Conservation (phyloP, 2,888 invertebrate genomes). For the Scaptomyza parva region DNA sequence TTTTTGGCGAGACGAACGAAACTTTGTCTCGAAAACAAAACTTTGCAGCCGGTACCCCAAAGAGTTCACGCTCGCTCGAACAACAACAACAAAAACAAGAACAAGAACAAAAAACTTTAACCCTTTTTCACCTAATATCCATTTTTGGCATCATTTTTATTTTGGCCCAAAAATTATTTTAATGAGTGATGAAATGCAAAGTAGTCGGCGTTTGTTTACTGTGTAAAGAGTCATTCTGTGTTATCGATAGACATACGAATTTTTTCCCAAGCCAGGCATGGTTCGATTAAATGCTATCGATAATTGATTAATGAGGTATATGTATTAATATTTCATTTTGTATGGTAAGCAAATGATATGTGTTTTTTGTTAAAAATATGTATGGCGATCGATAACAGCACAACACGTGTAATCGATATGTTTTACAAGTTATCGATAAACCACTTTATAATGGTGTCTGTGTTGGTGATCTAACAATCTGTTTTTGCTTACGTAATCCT, state of each 20-base stretch:
- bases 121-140: conserved; percentile 31
- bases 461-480: not conserved
- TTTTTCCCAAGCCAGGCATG: too few relatives aligned
- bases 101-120: conserved; percentile 31
- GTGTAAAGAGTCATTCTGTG: not conserved
- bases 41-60: conserved; percentile 62
- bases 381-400: not conserved
- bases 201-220: not conserved
- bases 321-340: too few relatives aligned
- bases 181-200: conserved; percentile 7
- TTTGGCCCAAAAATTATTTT: conserved; percentile 6
- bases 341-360: too few relatives aligned
- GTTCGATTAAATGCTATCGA: not conserved
- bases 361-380: not conserved
- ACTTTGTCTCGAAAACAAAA: conserved; percentile 71
- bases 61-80: too few relatives aligned
- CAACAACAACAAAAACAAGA: conserved; percentile 23
- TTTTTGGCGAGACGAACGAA: conserved; percentile 67
- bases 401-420: not conserved
- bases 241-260: not conserved
- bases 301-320: not conserved
- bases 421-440: not conserved
- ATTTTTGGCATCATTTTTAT: conserved; percentile 9
- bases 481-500: too few relatives aligned
- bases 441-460: not conserved